These are phyloP conservation scores for Pangasianodon hypophthalmus DNA, from an alignment of 2,113 vertebrate species.

Conservation along the genomic window DNA sequence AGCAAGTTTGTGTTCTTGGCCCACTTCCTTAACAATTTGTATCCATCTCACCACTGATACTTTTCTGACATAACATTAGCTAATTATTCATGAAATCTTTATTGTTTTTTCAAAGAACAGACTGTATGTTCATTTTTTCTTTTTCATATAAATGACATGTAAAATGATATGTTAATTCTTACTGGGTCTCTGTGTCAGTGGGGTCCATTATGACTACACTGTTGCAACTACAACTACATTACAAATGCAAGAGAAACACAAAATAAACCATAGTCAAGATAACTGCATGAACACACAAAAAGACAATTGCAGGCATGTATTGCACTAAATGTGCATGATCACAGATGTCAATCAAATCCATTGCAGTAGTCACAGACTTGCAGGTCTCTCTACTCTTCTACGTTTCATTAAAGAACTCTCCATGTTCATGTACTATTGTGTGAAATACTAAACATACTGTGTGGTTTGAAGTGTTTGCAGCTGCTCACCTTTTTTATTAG, in stretches of 20 bases:
- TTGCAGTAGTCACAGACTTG: conserved; percentile 32
- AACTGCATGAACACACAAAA: conserved; percentile 50
- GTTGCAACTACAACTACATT: background rate
- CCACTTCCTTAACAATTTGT: conserved; percentile 5
- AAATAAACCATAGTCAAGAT: conserved; percentile 9
- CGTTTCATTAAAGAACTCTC: conserved; percentile 42
- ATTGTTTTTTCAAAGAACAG: conserved; percentile 10
- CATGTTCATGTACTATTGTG: conserved; percentile 39
- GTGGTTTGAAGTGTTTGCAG: conserved; percentile 6
- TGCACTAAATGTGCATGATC: conserved; percentile 54
- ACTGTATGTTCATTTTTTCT: background rate
- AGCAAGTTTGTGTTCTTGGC: conserved; percentile 39
- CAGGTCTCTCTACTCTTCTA: conserved; percentile 25
- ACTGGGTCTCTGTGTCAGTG: conserved; percentile 18
- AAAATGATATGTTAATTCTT: conserved; percentile 21
- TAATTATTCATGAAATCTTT: conserved; percentile 22
- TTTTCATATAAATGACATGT: conserved; percentile 19
- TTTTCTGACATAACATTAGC: conserved; percentile 12
- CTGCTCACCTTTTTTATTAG: background rate
- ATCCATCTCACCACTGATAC: background rate
- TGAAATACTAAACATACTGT: conserved; percentile 30
- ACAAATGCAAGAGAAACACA: conserved; percentile 19
- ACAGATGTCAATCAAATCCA: conserved; percentile 43
- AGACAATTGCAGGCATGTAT: conserved; percentile 53
- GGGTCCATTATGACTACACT: background rate